Percentiles rank a stretch among this genome's conserved stretches.
phyloP scores from a whole-genome alignment of 1,140 invertebrate species.

The Procambarus virginalis region DNA sequence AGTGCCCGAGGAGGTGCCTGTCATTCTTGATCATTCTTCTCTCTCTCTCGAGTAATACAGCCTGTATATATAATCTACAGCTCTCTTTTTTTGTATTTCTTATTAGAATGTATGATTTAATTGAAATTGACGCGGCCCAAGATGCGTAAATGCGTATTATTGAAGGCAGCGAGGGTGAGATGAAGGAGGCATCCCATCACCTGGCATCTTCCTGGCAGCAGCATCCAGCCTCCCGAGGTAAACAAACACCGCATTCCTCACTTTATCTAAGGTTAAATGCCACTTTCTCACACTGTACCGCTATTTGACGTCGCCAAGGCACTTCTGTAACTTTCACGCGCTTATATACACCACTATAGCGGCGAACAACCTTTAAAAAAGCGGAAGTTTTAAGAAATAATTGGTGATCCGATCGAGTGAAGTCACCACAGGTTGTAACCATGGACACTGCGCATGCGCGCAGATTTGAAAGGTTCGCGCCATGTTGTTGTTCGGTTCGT shows the following conservation, averaged over 20 bases:
- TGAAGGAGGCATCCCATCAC: background rate
- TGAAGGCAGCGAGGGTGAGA: too few species aligned
- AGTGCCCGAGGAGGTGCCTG: too few species aligned
- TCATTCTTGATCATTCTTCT: too few species aligned
- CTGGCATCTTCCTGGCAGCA: background rate
- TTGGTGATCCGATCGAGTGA: background rate
- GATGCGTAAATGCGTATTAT: too few species aligned
- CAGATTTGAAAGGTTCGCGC: conserved; percentile 50
- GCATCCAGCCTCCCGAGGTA: background rate
- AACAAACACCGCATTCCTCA: conserved; percentile 9
- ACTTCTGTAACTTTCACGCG: background rate
- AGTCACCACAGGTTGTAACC: background rate
- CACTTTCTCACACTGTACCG: background rate
- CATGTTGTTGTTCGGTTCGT: conserved; percentile 18
- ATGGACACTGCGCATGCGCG: conserved; percentile 33
- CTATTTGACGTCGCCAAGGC: background rate
- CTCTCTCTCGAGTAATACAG: too few species aligned
- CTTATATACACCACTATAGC: background rate
- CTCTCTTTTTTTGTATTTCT: too few species aligned
- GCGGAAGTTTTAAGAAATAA: background rate
- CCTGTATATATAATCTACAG: too few species aligned
- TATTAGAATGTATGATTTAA: too few species aligned
- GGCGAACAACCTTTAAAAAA: background rate
- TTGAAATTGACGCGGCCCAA: too few species aligned
- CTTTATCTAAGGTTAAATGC: background rate